A percentile compares a stretch with the other conserved stretches of the same genome.
phyloP scores from a whole-genome alignment of 2,797 vertebrate species.

The Syndactyla subalaris region DNA sequence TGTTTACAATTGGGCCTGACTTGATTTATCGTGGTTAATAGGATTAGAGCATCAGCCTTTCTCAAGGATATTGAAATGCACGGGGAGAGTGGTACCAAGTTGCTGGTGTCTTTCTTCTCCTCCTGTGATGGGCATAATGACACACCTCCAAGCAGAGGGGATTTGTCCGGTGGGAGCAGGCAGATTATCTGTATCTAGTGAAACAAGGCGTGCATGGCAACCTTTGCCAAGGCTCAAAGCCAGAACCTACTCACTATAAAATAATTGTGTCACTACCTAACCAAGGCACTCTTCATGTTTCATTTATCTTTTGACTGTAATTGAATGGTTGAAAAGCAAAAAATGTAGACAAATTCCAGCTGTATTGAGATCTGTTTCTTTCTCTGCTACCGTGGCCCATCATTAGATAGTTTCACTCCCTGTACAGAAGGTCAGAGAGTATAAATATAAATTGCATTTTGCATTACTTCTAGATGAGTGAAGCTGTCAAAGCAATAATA shows the following conservation, averaged over 20 bases:
- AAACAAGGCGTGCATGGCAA: conserved; percentile 70
- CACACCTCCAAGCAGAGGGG: conserved; percentile 72
- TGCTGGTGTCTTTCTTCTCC: conserved; percentile 65
- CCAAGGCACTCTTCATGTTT: conserved; percentile 71
- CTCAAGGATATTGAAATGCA: conserved; percentile 73
- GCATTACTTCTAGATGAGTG: conserved; percentile 99
- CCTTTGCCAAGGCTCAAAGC: conserved; percentile 75
- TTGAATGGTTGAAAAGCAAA: conserved; percentile 80
- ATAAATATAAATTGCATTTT: conserved; percentile 98
- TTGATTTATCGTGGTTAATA: conserved; percentile 76
- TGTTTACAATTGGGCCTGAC: conserved; percentile 42
- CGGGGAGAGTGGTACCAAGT: conserved; percentile 55
- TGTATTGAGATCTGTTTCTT: conserved; percentile 79
- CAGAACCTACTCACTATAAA: conserved; percentile 76
- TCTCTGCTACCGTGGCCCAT: conserved; percentile 76
- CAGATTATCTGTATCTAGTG: conserved; percentile 74
- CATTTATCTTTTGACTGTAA: conserved; percentile 82
- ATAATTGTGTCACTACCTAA: conserved; percentile 78
- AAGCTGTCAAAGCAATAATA: conserved; percentile 99
- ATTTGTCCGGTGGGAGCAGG: conserved; percentile 68
- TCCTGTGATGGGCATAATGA: conserved; percentile 69
- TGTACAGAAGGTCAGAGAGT: conserved; percentile 88
- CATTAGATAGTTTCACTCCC: conserved; percentile 87
- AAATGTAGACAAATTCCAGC: conserved; percentile 82
- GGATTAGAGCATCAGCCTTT: conserved; percentile 75